Conservation (phyloP, 2,888 invertebrate genomes). For the Melolontha melolontha region DNA sequence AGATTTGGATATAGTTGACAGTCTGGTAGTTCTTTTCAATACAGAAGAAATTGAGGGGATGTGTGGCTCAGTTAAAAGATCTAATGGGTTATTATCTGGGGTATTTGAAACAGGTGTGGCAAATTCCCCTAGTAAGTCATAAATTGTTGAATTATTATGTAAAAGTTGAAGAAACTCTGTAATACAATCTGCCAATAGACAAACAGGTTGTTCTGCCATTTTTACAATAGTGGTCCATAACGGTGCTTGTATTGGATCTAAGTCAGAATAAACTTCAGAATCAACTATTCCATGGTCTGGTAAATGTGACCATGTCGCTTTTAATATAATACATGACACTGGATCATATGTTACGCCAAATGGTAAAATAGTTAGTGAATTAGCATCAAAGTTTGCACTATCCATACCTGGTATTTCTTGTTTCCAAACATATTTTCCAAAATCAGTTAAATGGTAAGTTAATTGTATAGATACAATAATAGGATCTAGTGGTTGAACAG, state of each 20-base stretch:
- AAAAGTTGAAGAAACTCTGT: conserved; percentile 78
- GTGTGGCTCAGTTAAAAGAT: conserved; percentile 82
- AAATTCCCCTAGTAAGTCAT: conserved; percentile 70
- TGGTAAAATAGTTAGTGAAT: conserved; percentile 74
- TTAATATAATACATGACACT: conserved; percentile 79
- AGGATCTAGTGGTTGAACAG: conserved; percentile 71
- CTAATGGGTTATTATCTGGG: conserved; percentile 69
- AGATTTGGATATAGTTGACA: conserved; percentile 61
- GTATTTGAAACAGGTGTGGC: conserved; percentile 56
- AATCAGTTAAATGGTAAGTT: conserved; percentile 72
- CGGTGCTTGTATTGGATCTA: conserved; percentile 85
- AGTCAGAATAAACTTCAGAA: conserved; percentile 87
- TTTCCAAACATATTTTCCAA: conserved; percentile 72
- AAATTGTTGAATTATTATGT: conserved; percentile 66
- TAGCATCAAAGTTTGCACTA: conserved; percentile 68
- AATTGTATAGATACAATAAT: conserved; percentile 80
- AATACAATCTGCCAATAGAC: conserved; percentile 82
- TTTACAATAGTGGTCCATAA: conserved; percentile 80
- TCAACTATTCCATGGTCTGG: conserved; percentile 90
- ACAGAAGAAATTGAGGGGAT: conserved; percentile 74
- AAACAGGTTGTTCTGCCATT: conserved; percentile 77
- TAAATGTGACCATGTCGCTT: conserved; percentile 88
- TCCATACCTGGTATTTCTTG: conserved; percentile 71
- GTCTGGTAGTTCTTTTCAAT: conserved; percentile 69
- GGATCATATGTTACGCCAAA: conserved; percentile 90